Evolutionary conservation across 64 coral and sea anemone species (phyloP).

Genomic region (Stichodactyla helianthus): DNA sequence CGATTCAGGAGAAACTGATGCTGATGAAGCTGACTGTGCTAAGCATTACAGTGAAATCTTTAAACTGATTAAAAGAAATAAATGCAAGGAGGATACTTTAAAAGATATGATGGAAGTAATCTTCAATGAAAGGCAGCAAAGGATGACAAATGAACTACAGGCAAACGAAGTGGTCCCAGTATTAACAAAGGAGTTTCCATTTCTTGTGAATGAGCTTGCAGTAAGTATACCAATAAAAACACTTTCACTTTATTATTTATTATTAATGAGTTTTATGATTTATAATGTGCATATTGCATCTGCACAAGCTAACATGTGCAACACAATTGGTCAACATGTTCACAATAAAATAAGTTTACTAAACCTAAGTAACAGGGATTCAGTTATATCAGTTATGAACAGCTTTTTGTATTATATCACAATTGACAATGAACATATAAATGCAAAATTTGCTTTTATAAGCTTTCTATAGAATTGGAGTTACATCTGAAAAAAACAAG

Average conservation of each 20-base stretch:
- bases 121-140: neutral
- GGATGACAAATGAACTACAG: neutral
- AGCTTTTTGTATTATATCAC: too few species aligned
- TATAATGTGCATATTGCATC: too few species aligned
- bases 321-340: too few species aligned
- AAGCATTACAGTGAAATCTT: neutral
- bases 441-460: too few species aligned
- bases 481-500: too few species aligned
- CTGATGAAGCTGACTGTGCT: neutral
- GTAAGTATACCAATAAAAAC: neutral
- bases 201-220: neutral
- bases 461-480: too few species aligned
- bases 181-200: constrained; percentile 2
- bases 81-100: neutral
- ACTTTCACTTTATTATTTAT: neutral
- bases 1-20: neutral
- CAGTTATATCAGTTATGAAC: too few species aligned
- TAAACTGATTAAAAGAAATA: neutral
- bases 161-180: neutral
- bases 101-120: neutral
- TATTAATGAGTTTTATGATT: too few species aligned
- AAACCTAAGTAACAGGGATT: too few species aligned
- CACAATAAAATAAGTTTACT: too few species aligned
- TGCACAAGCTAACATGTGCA: too few species aligned
- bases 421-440: too few species aligned